phyloP scores from a whole-genome alignment of 2,888 invertebrate genomes.

The Perdita meconis region DNA sequence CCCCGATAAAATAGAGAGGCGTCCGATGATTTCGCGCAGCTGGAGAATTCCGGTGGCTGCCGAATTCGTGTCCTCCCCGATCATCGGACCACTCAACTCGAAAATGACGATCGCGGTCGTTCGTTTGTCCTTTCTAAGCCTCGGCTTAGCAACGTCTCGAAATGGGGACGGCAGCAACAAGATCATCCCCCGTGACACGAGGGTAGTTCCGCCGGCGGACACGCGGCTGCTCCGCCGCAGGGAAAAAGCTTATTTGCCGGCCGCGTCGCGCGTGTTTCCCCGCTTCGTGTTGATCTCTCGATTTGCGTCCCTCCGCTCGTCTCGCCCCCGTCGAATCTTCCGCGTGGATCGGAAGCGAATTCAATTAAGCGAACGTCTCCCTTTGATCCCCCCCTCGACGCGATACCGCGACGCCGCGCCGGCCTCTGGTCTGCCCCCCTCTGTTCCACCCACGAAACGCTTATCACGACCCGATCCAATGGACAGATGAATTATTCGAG shows the following conservation, averaged over 20 bases:
- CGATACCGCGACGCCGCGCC: neutral
- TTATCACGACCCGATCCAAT: neutral
- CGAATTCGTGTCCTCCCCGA: neutral
- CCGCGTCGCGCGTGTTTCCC: constrained; percentile 10
- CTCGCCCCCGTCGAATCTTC: neutral
- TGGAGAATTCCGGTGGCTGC: neutral
- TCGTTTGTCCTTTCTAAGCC: constrained; percentile 47
- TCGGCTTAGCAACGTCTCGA: constrained; percentile 26
- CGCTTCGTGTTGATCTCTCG: constrained; percentile 22
- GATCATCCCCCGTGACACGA: constrained; percentile 16
- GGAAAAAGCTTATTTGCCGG: neutral
- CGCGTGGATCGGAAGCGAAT: constrained; percentile 23
- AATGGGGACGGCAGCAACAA: neutral
- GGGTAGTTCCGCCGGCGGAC: constrained; percentile 3
- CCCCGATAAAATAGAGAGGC: neutral
- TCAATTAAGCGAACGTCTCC: constrained; percentile 36
- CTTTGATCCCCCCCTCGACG: neutral
- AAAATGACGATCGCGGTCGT: constrained; percentile 17
- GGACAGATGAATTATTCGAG: neutral
- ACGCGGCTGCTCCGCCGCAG: too few species aligned
- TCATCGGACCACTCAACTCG: neutral
- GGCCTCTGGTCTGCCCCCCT: neutral
- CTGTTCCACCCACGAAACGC: neutral
- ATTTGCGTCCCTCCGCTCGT: constrained; percentile 36
- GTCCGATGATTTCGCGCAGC: neutral